A percentile compares a stretch with the other conserved stretches of the same genome.
Evolutionary conservation across 2,797 vertebrate species (phyloP).

Genomic region (Smutsia gigantea): DNA sequence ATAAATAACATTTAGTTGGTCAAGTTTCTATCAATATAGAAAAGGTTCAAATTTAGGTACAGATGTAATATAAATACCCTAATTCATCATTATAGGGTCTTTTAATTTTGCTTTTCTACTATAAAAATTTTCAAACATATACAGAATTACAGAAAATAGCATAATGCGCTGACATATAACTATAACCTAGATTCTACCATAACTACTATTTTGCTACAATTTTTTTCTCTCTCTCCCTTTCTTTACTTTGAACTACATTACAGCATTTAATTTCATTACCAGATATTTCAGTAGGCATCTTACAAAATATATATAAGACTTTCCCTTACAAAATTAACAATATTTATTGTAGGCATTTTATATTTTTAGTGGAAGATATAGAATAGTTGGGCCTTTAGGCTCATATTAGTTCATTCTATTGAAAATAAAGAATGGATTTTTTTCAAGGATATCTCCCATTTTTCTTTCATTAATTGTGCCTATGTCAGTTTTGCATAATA

Average conservation of each 20-base stretch:
- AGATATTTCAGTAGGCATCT: not conserved
- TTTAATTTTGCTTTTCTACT: slow-evolving; percentile 52
- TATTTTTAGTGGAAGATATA: not conserved
- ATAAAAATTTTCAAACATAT: not conserved
- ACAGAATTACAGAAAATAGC: not conserved
- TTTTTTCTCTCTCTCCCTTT: not conserved
- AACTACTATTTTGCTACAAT: not conserved
- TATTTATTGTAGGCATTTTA: not conserved
- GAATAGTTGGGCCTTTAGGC: not conserved
- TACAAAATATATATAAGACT: not conserved
- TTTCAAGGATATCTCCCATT: slow-evolving; percentile 4
- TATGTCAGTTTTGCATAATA: not conserved
- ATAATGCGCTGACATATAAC: not conserved
- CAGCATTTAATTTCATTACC: not conserved
- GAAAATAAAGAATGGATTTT: not conserved
- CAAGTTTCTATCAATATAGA: not conserved
- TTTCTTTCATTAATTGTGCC: slow-evolving; percentile 74
- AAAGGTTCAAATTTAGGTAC: not conserved
- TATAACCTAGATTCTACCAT: not conserved
- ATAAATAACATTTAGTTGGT: not conserved
- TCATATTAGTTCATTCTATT: not conserved
- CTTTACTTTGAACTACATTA: not conserved
- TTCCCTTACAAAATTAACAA: not conserved
- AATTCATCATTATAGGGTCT: not conserved
- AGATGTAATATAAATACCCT: not conserved